These are phyloP conservation scores for Linnaemya tessellans DNA, from an alignment of 2,888 invertebrate genomes.

Conservation along the genomic window DNA sequence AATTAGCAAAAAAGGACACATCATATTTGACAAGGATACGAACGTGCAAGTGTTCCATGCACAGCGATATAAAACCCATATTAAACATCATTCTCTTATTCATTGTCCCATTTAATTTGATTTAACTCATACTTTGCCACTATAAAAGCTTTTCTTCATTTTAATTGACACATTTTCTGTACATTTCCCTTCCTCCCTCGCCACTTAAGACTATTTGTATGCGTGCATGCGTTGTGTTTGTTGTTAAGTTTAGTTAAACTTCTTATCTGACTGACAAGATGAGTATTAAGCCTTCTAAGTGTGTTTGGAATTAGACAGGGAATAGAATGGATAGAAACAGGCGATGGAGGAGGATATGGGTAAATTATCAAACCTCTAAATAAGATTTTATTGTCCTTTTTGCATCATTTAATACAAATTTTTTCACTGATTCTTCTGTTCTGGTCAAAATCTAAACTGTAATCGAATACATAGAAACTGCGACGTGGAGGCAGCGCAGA, in stretches of 20 bases:
- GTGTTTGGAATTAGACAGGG: slow-evolving; percentile 38
- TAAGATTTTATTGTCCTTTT: slow-evolving; percentile 67
- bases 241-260: slow-evolving; percentile 47
- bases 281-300: slow-evolving; percentile 60
- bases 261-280: slow-evolving; percentile 64
- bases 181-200: background rate
- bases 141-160: slow-evolving; percentile 41
- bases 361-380: slow-evolving; percentile 70
- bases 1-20: slow-evolving; percentile 45
- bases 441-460: slow-evolving; percentile 40
- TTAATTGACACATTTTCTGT: slow-evolving; percentile 68
- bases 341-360: slow-evolving; percentile 36
- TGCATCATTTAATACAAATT: slow-evolving; percentile 69
- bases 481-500: background rate
- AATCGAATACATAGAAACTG: slow-evolving; percentile 26
- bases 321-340: background rate
- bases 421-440: slow-evolving; percentile 37
- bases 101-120: slow-evolving; percentile 59
- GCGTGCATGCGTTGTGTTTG: background rate
- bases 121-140: slow-evolving; percentile 50
- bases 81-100: slow-evolving; percentile 40
- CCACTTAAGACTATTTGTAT: background rate
- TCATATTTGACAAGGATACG: slow-evolving; percentile 51
- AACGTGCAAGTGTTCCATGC: background rate
- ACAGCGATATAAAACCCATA: slow-evolving; percentile 21